Evolutionary conservation across 2,888 invertebrate genomes (phyloP).

Genomic region (Agrypnus murinus): DNA sequence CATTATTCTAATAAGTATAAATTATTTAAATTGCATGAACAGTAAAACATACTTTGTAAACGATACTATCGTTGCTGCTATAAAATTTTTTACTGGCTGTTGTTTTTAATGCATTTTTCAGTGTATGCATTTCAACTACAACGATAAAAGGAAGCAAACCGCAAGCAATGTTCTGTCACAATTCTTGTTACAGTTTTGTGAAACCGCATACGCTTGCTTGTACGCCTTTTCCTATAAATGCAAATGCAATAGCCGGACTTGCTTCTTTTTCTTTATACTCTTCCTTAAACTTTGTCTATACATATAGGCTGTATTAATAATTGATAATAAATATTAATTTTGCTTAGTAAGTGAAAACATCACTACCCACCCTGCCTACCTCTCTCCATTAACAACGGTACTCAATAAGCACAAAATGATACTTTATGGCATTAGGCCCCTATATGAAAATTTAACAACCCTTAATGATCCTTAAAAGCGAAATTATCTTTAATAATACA

Average conservation of each 20-base stretch:
- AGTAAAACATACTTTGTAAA: no score
- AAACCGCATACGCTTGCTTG: conserved; percentile 2
- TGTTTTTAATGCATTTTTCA: neutral
- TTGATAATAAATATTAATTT: conserved; percentile 1
- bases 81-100: no score
- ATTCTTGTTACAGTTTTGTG: neutral
- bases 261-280: no score
- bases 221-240: neutral
- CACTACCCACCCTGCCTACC: neutral
- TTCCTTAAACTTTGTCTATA: neutral
- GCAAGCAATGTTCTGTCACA: neutral
- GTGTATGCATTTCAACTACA: neutral
- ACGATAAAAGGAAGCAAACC: neutral
- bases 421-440: no score
- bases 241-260: neutral
- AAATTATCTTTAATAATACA: no score
- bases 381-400: no score
- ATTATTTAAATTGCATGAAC: no score
- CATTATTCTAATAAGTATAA: no score
- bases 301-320: neutral
- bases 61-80: no score
- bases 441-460: no score
- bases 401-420: no score
- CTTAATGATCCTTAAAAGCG: no score
- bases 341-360: neutral